Percentiles rank a stretch among this genome's conserved stretches.
Conservation (phyloP, 2,888 invertebrate species). For the Hydropsyche betteni region DNA sequence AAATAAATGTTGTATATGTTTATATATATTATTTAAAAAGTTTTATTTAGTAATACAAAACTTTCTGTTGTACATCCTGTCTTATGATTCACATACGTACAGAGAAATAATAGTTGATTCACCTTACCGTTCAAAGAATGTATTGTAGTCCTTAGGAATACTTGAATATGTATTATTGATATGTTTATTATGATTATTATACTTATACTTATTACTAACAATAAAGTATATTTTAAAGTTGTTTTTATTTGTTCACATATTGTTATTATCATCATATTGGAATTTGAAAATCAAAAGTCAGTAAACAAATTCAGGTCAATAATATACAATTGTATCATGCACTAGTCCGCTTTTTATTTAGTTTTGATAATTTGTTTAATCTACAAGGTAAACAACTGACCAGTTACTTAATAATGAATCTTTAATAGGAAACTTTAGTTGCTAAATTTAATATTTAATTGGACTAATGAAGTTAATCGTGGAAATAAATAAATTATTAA, state of each 20-base stretch:
- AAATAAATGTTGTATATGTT: background rate
- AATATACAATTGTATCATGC: too few relatives aligned
- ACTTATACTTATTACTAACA: slow-evolving; percentile 39
- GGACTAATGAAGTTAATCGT: too few relatives aligned
- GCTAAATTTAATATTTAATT: too few relatives aligned
- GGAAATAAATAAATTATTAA: too few relatives aligned
- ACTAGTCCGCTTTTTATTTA: too few relatives aligned
- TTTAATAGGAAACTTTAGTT: too few relatives aligned
- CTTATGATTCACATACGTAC: slow-evolving; percentile 34
- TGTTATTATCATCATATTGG: background rate
- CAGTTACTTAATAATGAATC: too few relatives aligned
- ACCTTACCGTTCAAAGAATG: slow-evolving; percentile 50
- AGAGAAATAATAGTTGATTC: slow-evolving; percentile 43
- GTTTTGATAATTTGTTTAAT: too few relatives aligned
- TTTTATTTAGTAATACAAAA: slow-evolving; percentile 1
- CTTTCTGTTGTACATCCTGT: background rate
- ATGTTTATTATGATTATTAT: slow-evolving; percentile 32
- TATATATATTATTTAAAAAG: background rate
- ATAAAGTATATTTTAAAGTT: slow-evolving; percentile 52
- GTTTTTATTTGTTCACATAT: slow-evolving; percentile 18
- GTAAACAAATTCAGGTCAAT: too few relatives aligned
- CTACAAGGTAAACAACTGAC: too few relatives aligned
- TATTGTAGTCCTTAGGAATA: slow-evolving; percentile 47
- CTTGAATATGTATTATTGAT: slow-evolving; percentile 46
- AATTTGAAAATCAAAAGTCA: too few relatives aligned